phyloP scores from a whole-genome alignment of 2,797 vertebrate genomes.

The Ciconia nigra region DNA sequence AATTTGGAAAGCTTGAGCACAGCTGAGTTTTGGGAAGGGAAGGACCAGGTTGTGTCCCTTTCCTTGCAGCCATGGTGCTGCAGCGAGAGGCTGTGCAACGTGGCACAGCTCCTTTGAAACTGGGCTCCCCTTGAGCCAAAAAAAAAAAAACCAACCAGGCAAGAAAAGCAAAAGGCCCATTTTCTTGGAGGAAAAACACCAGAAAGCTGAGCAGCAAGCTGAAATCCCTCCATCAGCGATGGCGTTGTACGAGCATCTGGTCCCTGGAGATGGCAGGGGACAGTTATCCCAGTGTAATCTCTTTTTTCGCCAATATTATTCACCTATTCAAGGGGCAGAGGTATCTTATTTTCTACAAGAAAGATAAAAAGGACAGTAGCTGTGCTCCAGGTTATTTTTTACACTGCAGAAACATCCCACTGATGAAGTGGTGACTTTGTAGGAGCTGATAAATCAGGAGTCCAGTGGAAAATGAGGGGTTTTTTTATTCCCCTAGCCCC shows the following conservation, averaged over 20 bases:
- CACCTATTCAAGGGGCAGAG: neutral
- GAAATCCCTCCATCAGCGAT: neutral
- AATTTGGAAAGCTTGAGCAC: neutral
- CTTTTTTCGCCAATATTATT: neutral
- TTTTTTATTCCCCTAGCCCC: neutral
- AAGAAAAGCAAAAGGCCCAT: neutral
- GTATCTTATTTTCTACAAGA: neutral
- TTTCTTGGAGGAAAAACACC: neutral
- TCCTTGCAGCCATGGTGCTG: neutral
- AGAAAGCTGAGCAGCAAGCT: neutral
- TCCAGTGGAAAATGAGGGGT: fast-evolving
- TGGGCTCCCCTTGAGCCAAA: neutral
- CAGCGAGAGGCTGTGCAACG: neutral
- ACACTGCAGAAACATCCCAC: neutral
- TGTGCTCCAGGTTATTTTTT: neutral
- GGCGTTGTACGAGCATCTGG: neutral
- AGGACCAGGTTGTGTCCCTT: neutral
- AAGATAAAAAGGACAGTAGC: neutral
- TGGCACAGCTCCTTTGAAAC: neutral
- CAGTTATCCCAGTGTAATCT: neutral
- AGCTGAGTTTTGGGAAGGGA: neutral
- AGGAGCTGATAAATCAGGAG: neutral
- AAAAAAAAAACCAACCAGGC: no score
- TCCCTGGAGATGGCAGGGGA: neutral
- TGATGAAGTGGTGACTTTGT: neutral